A percentile compares a stretch with the other conserved stretches of the same genome.
Evolutionary conservation across 2,888 invertebrate genomes (phyloP).

Genomic region (Spatulosminthurus flaviceps): DNA sequence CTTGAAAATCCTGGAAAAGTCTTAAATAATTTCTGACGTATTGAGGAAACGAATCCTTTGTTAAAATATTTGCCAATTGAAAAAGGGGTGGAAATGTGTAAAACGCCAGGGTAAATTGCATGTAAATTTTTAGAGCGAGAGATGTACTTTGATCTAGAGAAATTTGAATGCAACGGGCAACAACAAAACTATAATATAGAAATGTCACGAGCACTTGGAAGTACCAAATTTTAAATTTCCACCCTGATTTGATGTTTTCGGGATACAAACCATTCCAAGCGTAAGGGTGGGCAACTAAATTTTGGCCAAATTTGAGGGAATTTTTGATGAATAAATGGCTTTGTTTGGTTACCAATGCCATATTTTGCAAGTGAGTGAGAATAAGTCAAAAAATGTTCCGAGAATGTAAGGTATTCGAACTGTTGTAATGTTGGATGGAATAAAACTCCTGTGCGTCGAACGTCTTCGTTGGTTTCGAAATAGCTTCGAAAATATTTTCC

Average conservation of each 20-base stretch:
- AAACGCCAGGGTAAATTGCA: slow-evolving; percentile 15
- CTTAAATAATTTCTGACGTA: neutral
- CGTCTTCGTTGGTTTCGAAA: no score
- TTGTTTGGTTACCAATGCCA: no score
- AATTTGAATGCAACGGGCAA: neutral
- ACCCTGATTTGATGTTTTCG: neutral
- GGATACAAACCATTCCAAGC: neutral
- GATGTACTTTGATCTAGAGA: neutral
- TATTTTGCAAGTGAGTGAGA: no score
- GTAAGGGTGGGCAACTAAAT: neutral
- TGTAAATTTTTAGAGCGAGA: neutral
- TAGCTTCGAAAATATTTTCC: no score
- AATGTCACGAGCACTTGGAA: neutral
- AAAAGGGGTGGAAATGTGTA: slow-evolving; percentile 10
- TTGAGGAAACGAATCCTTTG: neutral
- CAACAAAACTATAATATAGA: neutral
- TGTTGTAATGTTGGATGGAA: no score
- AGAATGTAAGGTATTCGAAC: no score
- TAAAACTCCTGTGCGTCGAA: no score
- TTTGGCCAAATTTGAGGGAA: no score
- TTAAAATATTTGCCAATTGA: neutral
- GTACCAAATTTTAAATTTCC: neutral
- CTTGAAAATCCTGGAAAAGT: neutral
- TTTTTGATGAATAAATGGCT: no score
- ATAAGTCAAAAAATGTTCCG: no score